phyloP scores from a whole-genome alignment of 2,113 vertebrate genomes.

The Callithrix jacchus region DNA sequence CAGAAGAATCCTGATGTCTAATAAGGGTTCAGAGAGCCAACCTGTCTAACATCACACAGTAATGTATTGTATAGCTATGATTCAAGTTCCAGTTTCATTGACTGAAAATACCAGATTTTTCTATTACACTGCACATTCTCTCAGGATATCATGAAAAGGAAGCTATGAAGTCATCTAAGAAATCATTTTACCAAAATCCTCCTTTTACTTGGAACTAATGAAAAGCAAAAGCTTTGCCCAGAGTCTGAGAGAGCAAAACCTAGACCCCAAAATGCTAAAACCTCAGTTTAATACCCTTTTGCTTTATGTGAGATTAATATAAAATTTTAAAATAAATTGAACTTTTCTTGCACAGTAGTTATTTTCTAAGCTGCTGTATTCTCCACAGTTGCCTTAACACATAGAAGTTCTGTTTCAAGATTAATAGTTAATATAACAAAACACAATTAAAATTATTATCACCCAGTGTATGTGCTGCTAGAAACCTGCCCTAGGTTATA shows the following conservation, averaged over 20 bases:
- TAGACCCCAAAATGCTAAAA: not conserved
- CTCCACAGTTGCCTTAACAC: not conserved
- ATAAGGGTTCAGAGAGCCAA: not conserved
- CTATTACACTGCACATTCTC: not conserved
- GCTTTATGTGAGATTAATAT: not conserved
- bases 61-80: too few relatives aligned
- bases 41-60: not conserved
- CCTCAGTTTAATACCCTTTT: not conserved
- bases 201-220: not conserved
- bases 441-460: not conserved
- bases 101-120: not conserved
- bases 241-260: not conserved
- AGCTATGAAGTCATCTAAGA: not conserved
- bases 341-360: not conserved
- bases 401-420: not conserved
- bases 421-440: constrained; percentile 20
- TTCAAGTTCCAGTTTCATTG: not conserved
- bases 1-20: not conserved
- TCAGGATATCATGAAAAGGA: not conserved
- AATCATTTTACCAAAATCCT: not conserved
- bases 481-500: not conserved
- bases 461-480: not conserved
- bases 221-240: not conserved
- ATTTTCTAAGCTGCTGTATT: not conserved
- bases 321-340: not conserved